Percentiles rank a stretch among this genome's conserved stretches.
phyloP scores from a whole-genome alignment of 2,113 vertebrate species.

The Aix galericulata region DNA sequence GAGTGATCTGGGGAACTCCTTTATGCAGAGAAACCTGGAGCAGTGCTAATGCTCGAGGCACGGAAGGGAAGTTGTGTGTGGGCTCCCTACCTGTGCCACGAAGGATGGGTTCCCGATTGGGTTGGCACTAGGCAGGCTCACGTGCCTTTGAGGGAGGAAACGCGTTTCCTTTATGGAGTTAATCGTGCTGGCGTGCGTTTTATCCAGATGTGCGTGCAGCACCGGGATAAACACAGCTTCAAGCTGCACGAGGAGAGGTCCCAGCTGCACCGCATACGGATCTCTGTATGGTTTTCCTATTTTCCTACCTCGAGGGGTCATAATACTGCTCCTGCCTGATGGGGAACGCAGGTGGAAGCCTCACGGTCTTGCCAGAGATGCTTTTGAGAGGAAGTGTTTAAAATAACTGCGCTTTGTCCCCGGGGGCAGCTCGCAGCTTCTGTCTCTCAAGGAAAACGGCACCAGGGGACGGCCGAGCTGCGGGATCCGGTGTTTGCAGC shows the following conservation, averaged over 20 bases:
- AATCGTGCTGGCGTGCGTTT: background rate
- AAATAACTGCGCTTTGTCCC: slow-evolving; percentile 47
- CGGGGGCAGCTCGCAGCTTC: background rate
- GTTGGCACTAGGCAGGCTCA: background rate
- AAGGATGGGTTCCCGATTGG: background rate
- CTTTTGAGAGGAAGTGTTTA: slow-evolving; percentile 35
- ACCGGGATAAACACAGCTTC: background rate
- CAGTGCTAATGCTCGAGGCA: background rate
- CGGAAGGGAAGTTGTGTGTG: background rate
- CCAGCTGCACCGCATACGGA: background rate
- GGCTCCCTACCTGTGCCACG: background rate
- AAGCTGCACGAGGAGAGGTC: background rate
- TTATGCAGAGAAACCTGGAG: background rate
- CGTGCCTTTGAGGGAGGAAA: background rate
- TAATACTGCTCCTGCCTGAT: background rate
- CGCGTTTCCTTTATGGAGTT: background rate
- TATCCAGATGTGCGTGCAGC: background rate
- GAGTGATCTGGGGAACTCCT: background rate
- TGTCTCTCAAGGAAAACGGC: background rate
- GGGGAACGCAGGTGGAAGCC: slow-evolving; percentile 41
- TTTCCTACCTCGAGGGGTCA: background rate
- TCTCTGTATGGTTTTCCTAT: background rate
- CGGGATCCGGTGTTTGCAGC: background rate
- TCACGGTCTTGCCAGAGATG: background rate
- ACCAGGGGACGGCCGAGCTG: background rate